Evolutionary conservation across 2,797 vertebrate species (phyloP).

Genomic region (Anas georgica): DNA sequence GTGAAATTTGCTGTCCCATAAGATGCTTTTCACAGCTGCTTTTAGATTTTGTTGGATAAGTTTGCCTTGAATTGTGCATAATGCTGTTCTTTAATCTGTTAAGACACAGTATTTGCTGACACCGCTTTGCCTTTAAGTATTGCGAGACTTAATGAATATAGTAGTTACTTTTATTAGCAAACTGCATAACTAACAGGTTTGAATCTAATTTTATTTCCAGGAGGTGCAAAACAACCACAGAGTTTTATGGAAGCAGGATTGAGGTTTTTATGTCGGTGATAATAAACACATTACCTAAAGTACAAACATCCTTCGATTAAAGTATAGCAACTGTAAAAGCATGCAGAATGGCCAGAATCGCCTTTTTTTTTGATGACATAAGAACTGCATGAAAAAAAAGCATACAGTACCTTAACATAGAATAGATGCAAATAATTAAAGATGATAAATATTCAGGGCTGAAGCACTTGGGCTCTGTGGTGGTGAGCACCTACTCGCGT

Average conservation of each 20-base stretch:
- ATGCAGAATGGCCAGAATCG: background rate
- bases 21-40: slow-evolving; percentile 16
- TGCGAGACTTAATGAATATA: background rate
- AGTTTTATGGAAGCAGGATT: slow-evolving; percentile 30
- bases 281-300: slow-evolving; percentile 15
- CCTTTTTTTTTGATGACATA: background rate
- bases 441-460: background rate
- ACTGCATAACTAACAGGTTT: background rate
- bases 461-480: background rate
- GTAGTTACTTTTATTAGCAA: slow-evolving; percentile 17
- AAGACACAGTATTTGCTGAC: background rate
- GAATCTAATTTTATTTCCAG: slow-evolving; percentile 32
- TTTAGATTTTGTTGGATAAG: background rate
- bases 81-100: background rate
- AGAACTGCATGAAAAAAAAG: slow-evolving; percentile 5
- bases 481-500: background rate
- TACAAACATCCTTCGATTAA: slow-evolving; percentile 9
- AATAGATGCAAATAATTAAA: background rate
- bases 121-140: slow-evolving; percentile 34
- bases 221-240: slow-evolving; percentile 3
- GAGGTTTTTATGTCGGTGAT: slow-evolving; percentile 9
- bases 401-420: background rate
- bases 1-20: background rate
- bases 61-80: background rate
- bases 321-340: background rate